Conservation (phyloP, 2,113 vertebrate genomes). For the Sebastes schlegelii region DNA sequence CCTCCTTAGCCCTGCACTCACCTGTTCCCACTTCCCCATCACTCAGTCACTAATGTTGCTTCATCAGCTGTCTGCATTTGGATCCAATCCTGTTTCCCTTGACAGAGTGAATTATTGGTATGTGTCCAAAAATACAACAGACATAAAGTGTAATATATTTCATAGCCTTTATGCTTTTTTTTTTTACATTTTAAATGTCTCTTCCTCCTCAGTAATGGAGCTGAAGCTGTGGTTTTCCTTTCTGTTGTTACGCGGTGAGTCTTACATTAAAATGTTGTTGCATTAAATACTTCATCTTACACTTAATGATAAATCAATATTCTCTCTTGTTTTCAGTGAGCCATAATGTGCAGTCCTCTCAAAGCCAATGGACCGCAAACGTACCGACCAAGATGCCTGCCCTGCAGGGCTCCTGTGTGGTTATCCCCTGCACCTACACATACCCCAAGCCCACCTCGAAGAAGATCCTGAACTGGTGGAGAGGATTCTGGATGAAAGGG, state of each 20-base stretch:
- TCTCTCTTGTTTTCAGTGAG: constrained; percentile 1
- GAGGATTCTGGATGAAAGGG: constrained; percentile 21
- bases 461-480: background rate
- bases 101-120: no score
- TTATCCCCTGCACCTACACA: constrained; percentile 27
- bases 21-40: no score
- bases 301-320: background rate
- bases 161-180: no score
- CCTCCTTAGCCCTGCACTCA: no score
- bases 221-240: constrained; percentile 24
- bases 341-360: background rate
- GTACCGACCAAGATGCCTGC: background rate
- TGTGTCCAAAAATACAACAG: no score
- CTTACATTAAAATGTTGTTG: background rate
- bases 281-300: background rate
- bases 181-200: background rate
- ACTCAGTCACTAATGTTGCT: no score
- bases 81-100: no score
- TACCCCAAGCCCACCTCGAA: background rate
- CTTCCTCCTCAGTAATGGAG: constrained; percentile 11
- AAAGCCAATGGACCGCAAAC: background rate
- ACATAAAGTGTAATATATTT: no score
- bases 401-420: constrained; percentile 27
- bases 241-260: constrained; percentile 39
- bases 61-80: no score